Conservation (phyloP, 2,113 vertebrate genomes). For the Lampris incognitus region DNA sequence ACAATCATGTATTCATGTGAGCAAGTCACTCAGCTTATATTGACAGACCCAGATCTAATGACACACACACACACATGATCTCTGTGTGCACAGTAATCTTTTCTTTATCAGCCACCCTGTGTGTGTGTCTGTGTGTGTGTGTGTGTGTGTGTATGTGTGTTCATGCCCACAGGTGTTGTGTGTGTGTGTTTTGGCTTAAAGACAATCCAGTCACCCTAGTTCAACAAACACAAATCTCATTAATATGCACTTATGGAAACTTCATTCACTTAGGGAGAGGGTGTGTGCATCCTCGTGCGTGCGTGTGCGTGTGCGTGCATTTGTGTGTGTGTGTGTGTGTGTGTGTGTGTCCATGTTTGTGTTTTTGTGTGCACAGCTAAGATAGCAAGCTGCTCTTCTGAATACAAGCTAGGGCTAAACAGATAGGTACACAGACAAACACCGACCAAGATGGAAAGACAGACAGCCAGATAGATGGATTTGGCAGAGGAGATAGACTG, state of each 20-base stretch:
- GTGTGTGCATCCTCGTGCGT: neutral
- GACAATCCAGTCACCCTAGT: slow-evolving; percentile 55
- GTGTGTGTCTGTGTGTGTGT: too few relatives aligned
- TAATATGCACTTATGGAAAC: slow-evolving; percentile 63
- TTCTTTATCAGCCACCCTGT: too few relatives aligned
- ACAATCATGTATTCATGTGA: slow-evolving; percentile 14
- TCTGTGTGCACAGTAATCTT: neutral
- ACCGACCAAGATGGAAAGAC: too few relatives aligned
- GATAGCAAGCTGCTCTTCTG: too few relatives aligned
- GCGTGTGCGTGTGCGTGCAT: neutral
- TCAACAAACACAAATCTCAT: slow-evolving; percentile 69
- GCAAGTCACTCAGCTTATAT: neutral
- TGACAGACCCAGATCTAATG: too few relatives aligned
- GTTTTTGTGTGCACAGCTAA: too few relatives aligned
- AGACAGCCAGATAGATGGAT: too few relatives aligned
- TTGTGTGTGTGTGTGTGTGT: neutral
- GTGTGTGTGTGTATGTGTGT: neutral
- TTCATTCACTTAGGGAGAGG: slow-evolving; percentile 51
- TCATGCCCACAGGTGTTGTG: too few relatives aligned
- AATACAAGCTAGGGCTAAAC: too few relatives aligned
- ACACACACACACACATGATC: neutral
- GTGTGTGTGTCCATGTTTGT: slow-evolving; percentile 3
- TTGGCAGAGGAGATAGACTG: too few relatives aligned
- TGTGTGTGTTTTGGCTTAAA: slow-evolving; percentile 26
- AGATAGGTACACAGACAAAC: too few relatives aligned